Percentiles rank a stretch among this genome's conserved stretches.
Evolutionary conservation across 2,113 vertebrate genomes (phyloP).

Genomic region (Eolophus roseicapilla): DNA sequence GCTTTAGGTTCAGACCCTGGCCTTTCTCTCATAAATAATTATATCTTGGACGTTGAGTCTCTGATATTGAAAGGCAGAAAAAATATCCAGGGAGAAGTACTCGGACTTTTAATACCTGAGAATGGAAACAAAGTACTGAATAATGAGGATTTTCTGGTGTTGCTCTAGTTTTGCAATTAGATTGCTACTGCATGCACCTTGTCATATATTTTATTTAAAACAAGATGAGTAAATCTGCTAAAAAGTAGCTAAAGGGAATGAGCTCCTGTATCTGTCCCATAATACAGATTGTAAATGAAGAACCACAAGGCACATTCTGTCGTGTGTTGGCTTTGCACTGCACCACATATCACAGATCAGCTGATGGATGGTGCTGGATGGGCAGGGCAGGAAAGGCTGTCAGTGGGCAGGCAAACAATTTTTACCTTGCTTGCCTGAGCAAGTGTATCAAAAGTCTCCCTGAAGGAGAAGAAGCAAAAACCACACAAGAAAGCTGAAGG

Average conservation of each 20-base stretch:
- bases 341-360: not conserved
- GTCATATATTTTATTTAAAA: not conserved
- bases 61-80: not conserved
- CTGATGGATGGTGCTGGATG: not conserved
- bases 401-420: not conserved
- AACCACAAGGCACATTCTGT: not conserved
- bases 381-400: not conserved
- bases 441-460: not conserved
- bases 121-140: not conserved
- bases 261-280: not conserved
- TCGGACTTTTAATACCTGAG: not conserved
- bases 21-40: not conserved
- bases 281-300: not conserved
- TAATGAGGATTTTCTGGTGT: not conserved
- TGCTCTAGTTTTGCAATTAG: not conserved
- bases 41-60: not conserved
- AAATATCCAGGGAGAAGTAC: not conserved
- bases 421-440: not conserved
- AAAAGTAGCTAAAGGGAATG: not conserved
- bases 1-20: not conserved
- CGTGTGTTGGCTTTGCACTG: not conserved
- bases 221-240: not conserved
- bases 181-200: not conserved
- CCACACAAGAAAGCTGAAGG: not conserved
- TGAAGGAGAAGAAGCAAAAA: not conserved